Base-by-base conservation (phyloP, 2,113 vertebrate genomes). In the Lepus timidus region DNA sequence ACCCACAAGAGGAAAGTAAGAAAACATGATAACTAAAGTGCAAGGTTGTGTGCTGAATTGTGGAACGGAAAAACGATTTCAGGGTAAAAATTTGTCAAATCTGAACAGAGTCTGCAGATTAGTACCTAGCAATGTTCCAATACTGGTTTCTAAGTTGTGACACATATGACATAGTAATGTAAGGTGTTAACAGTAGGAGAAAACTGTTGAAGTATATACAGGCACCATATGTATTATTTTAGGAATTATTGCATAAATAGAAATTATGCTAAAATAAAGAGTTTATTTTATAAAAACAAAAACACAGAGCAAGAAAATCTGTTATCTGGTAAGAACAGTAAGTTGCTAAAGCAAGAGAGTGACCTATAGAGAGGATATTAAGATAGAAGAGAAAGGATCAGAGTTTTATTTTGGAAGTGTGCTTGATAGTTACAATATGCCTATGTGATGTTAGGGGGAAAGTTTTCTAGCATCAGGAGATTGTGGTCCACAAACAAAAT, bases 401-500 rank as follows among this genome's bases (percentile, higher is more conserved):
- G 33, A 44, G 31, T 25, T 84, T 90, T 91, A 73, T 89, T 91
- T 89, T 55, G 23, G 61, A 78, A 14, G 16, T 27, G 25, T 75
- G 71, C 83, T 16, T 68, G 93, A 55, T 55, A 74, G 64, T 29
- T 73, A 6, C 55, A 79, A 14, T 13, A 61, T n/a, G 31, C 19
- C 62, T 39, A 80, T 95, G 51, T 80, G 23, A 55, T 31, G n/a
- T 52, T 55, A 85, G 6, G 85, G 36, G 22, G 73, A 51, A 64
- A 7, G 25, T 5, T 88, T 95, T 87, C 39, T 51, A 82, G 33
- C 1, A 19, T 49, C n/a, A 82, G 33, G 14, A 74, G 20, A 76
- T 44, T 58, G 75, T 85, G n/a, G 20, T 58, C 68, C 68, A 36
- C 61, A 79, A 91, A 91, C 65, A 95, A 51, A 79, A 83, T 25